Base-by-base conservation (phyloP, 2,113 vertebrate genomes). In the Prietella phreatophila region DNA sequence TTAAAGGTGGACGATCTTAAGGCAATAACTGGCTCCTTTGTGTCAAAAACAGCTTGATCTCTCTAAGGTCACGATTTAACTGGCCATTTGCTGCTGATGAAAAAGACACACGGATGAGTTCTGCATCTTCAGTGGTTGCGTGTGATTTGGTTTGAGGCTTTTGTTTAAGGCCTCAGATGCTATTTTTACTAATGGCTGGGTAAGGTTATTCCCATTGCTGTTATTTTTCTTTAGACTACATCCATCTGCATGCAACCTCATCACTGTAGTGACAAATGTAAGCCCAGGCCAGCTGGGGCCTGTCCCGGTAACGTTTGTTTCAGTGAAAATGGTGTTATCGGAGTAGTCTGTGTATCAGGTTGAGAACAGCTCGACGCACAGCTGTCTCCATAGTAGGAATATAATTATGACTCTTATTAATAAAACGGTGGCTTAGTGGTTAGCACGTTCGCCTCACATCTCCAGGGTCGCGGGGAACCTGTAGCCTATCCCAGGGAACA, bases 341-440 rank as follows among this genome's bases (percentile, higher is more conserved):
- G 81, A 60, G 10, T 79, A 55, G 85, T 88, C 83, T 88, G 83
- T 79, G 79, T 83, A 33, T 53, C 80, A 76, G 83, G 39, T 39
- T 85, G 79, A 73, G 79, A 50, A 50, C 90, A 93, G 92, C 87
- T 89, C 90, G 91, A 92, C 88, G 90, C 89, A 91, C 94, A 94
- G 93, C 94, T 95, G 94, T 94, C 95, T 94, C 91, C 79, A 91
- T 87, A 92, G 89, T 90, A 92, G 90, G 90, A 93, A 90, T 93
- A 92, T 94, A 94, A 94, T 95, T 94, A 93, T 88, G 89, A 76
- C 85, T 90, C 90, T 91, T 89, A 91, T 90, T 92, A 93, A 86
- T 73, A 88, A 91, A 91, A 93, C n/a, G n/a, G n/a, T n/a, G n/a
- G n/a, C n/a, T n/a, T n/a, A n/a, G n/a, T n/a, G n/a, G n/a, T n/a